Evolutionary conservation across 2,113 vertebrate species (phyloP).

Genomic region (Mionectes macconnelli): DNA sequence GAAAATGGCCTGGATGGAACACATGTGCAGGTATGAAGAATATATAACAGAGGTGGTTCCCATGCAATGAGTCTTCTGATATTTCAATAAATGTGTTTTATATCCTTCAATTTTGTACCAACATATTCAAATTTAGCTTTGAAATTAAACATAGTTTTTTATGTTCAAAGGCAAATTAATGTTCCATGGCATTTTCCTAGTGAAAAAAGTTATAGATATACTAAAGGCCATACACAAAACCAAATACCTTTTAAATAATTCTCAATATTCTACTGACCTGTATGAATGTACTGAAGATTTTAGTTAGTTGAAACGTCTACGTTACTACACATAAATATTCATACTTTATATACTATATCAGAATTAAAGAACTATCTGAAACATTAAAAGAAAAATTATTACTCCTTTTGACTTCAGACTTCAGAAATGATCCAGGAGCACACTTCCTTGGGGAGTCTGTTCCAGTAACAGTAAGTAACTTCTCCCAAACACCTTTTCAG

Average conservation of each 20-base stretch:
- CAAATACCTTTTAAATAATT: neutral
- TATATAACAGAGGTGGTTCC: neutral
- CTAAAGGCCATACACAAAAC: neutral
- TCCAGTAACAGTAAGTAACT: neutral
- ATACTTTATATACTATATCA: neutral
- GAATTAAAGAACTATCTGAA: neutral
- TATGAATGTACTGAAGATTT: neutral
- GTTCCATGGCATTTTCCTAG: neutral
- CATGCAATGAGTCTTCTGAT: accelerated
- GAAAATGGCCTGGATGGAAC: neutral
- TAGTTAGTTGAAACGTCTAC: neutral
- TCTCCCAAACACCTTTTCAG: neutral
- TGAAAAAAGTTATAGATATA: neutral
- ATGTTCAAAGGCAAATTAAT: neutral
- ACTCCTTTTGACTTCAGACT: neutral
- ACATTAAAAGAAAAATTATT: neutral
- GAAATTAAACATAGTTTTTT: neutral
- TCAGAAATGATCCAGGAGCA: neutral
- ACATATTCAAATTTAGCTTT: neutral
- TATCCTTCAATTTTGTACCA: neutral
- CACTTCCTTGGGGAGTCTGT: neutral
- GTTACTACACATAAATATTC: neutral
- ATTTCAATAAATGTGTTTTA: neutral
- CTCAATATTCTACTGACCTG: neutral
- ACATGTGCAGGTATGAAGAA: neutral